phyloP scores from a whole-genome alignment of 2,113 vertebrate genomes.

The Myiozetetes cayanensis region DNA sequence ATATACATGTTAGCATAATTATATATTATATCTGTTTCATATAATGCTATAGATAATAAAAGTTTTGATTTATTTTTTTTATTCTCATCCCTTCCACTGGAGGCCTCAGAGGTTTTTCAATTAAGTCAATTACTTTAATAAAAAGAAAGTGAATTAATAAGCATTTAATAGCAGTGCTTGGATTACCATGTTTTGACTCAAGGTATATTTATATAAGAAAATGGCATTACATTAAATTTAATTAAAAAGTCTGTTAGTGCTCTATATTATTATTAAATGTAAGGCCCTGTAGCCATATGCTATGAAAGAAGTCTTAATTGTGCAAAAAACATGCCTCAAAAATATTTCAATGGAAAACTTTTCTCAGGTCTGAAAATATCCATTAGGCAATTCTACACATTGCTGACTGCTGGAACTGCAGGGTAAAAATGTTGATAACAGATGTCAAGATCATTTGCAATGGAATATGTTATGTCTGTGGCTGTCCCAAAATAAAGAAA shows the following conservation, averaged over 20 bases:
- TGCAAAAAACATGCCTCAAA: neutral
- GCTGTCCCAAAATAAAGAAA: neutral
- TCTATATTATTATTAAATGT: neutral
- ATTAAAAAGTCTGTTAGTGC: neutral
- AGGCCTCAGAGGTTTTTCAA: neutral
- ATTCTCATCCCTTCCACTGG: neutral
- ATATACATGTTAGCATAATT: neutral
- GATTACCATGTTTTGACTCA: neutral
- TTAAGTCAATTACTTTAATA: neutral
- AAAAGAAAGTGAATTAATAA: neutral
- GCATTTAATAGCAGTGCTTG: neutral
- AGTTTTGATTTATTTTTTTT: neutral
- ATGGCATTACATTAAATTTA: neutral
- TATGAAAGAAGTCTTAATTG: neutral
- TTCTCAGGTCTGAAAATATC: neutral
- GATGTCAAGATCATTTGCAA: neutral
- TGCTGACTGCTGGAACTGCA: neutral
- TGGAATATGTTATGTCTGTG: neutral
- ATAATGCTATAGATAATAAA: neutral
- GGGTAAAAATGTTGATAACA: neutral
- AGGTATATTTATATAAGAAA: neutral
- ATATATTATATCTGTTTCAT: neutral
- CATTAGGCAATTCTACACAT: neutral
- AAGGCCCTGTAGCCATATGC: neutral
- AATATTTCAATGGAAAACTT: neutral